phyloP scores from a whole-genome alignment of 1,140 invertebrate genomes.

The Neodiprion fabricii region DNA sequence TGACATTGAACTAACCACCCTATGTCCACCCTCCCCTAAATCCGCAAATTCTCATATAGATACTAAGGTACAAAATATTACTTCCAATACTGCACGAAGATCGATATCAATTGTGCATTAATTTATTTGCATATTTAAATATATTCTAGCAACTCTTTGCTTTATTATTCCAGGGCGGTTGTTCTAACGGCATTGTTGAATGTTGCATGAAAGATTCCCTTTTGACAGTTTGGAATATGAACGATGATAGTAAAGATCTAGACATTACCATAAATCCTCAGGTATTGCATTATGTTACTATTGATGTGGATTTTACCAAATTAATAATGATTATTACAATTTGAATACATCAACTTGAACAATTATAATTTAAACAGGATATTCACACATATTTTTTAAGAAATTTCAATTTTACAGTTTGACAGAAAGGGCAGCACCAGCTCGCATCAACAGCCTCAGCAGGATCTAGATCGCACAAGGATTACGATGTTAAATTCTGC shows the following conservation, averaged over 20 bases:
- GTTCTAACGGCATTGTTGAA: conserved; percentile 57
- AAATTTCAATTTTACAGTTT: conserved; percentile 35
- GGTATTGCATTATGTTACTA: conserved; percentile 43
- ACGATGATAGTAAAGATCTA: conserved; percentile 58
- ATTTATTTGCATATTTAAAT: not conserved
- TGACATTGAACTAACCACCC: conserved; percentile 53
- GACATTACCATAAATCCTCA: conserved; percentile 65
- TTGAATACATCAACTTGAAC: not conserved
- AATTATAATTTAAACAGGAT: not conserved
- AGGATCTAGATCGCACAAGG: conserved; percentile 48
- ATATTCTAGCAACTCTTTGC: conserved; percentile 13
- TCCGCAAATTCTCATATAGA: conserved; percentile 49
- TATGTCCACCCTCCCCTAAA: conserved; percentile 50
- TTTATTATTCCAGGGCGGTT: conserved; percentile 48
- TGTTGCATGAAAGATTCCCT: conserved; percentile 56
- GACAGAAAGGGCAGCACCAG: conserved; percentile 38
- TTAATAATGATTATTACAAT: not conserved
- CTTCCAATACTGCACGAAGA: not conserved
- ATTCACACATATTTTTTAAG: not conserved
- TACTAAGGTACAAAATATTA: conserved; percentile 40
- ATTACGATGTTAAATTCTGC: conserved; percentile 53
- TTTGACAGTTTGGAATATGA: conserved; percentile 54
- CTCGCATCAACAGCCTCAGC: conserved; percentile 32
- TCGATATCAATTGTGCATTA: conserved; percentile 16
- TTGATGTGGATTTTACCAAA: conserved; percentile 7